Evolutionary conservation across 2,888 invertebrate species (phyloP).

Genomic region (Habrosyne pyritoides): DNA sequence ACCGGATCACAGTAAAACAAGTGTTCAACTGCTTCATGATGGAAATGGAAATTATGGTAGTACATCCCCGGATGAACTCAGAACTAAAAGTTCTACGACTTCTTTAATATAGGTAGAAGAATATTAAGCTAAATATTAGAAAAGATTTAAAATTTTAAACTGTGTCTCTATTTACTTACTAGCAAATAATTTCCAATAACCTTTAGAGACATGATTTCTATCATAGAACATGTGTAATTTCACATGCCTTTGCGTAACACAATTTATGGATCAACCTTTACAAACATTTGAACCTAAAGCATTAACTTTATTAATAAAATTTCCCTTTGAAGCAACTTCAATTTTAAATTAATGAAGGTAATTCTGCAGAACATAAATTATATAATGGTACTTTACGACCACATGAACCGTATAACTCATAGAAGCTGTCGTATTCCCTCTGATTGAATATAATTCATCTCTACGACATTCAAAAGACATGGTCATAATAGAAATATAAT

Average conservation of each 20-base stretch:
- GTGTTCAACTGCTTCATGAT: too few species aligned
- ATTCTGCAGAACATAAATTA: neutral
- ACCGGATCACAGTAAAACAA: too few species aligned
- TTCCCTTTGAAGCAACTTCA: neutral
- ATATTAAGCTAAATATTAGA: too few species aligned
- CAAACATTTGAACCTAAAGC: constrained; percentile 3
- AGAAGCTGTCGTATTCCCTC: neutral
- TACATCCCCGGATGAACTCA: too few species aligned
- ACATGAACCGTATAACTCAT: constrained; percentile 1
- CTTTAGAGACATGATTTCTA: too few species aligned
- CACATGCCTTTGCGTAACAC: neutral
- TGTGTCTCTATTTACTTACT: too few species aligned
- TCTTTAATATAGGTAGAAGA: too few species aligned
- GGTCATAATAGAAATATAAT: constrained; percentile 4
- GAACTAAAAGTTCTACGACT: too few species aligned
- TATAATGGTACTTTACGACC: neutral
- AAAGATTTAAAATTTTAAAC: too few species aligned
- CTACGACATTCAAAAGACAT: constrained; percentile 2
- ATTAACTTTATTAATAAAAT: neutral
- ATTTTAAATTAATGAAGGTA: neutral
- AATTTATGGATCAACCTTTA: neutral
- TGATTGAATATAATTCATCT: constrained; percentile 2
- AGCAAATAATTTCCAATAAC: too few species aligned
- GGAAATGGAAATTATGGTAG: too few species aligned
- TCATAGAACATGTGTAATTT: neutral